These are phyloP conservation scores for Pristionchus arcanus DNA, from an alignment of 2,888 invertebrate species.

Conservation along the genomic window DNA sequence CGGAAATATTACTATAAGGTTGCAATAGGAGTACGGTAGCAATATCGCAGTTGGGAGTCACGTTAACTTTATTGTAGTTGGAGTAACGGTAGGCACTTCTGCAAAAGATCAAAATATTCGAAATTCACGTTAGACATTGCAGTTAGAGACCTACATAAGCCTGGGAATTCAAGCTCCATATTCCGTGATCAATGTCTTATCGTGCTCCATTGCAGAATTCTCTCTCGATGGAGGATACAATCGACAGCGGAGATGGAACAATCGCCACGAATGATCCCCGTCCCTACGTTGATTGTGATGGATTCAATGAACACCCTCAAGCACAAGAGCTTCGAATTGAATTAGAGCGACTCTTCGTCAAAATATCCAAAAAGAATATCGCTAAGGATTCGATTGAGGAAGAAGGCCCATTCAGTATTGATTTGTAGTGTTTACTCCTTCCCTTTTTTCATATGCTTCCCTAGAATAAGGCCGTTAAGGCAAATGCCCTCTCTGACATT, in stretches of 20 bases:
- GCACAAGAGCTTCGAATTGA: not conserved
- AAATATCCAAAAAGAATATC: not conserved
- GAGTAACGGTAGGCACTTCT: no score
- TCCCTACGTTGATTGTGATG: slow-evolving; percentile 41
- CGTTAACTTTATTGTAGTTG: no score
- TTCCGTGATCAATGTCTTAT: no score
- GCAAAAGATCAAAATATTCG: no score
- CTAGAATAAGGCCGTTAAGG: not conserved
- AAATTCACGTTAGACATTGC: no score
- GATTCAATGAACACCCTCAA: not conserved
- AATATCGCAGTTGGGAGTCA: no score
- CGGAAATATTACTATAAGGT: no score
- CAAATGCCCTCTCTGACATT: not conserved
- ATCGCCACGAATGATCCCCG: not conserved
- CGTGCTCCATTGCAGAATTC: slow-evolving; percentile 43
- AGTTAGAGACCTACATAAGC: no score
- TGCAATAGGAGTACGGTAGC: no score
- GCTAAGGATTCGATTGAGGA: slow-evolving; percentile 22
- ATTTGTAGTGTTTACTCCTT: not conserved
- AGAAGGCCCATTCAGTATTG: not conserved
- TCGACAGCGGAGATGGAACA: not conserved
- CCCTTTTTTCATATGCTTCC: not conserved
- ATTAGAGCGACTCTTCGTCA: not conserved
- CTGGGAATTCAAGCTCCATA: no score
- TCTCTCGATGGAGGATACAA: slow-evolving; percentile 40